Evolutionary conservation across 2,888 invertebrate genomes (phyloP), one percentile per base, ranked within the genome.

Genomic region (Diabrotica balteata): DNA sequence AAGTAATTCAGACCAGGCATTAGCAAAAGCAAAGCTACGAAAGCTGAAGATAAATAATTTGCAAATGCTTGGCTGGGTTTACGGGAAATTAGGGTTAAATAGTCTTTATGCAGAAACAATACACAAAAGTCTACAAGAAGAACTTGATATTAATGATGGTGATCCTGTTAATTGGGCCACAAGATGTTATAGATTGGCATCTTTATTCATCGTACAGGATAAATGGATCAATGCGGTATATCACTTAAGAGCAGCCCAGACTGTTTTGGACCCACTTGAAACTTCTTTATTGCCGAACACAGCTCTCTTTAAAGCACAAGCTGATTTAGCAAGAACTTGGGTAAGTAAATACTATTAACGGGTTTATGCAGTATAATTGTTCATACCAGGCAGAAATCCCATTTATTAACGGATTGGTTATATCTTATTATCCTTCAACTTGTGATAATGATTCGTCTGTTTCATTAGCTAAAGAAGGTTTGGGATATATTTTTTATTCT

Each of bases 201-300:
- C 74, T 6, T 87, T 11, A 85, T 76, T 74, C 60, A 66, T 77
- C 7, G 88, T 88, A 85, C 87, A 11, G 74, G 86, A 70, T 82
- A 87, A 73, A 83, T 88, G 47, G 87, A 86, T 1, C 55, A 71
- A 73, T 49, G 76, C 74, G 45, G 78, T 90, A 50, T 90, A 92
- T 80, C 90, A 92, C 80, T 83, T 93, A 67, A 88, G 88, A 74
- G 89, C 89, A 50, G 88, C 90, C 0, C 86, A 87, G 75, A 84
- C 86, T 70, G 86, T 90, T 8, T 78, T 90, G 51, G 83, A 86
- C 63, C 86, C 87, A 7, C 86, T 88, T 73, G 88, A 88, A 76
- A 85, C 86, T 53, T 86, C 63, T 81, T 83, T 78, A 62, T 72
- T 77, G 11, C 76, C 79, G 4, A 80, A 80, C 73, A 74, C 76